Evolutionary conservation across 2,888 invertebrate species (phyloP), one percentile per base, ranked within the genome.

Genomic region (Oeneis ivallda): DNA sequence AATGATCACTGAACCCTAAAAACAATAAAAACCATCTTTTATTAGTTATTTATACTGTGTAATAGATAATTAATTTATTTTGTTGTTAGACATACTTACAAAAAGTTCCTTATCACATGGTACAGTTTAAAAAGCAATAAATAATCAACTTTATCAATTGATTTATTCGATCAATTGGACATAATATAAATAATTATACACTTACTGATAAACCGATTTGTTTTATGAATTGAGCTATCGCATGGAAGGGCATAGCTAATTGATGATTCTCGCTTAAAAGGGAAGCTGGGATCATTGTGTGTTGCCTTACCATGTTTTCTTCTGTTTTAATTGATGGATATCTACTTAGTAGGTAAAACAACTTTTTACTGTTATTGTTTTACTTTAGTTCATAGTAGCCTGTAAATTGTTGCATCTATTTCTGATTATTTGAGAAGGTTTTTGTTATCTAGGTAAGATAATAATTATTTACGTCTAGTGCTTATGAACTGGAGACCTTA

Each of bases 201-300:
- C 15, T 32, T 32, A 43, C 43, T 4, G 43, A 53, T 57, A 57
- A 50, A 56, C 15, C 11, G 32, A 61, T 61, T 65, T 62, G 37
- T 62, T 65, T 62, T 62, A 62, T 65, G 49, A 53, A 65, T 67
- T 65, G 45, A 65, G 57, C 64, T 67, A 62, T 67, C 53, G 47
- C 15, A 62, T 32, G 39, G 57, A 67, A 67, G 65, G 67, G 58
- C 53, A 62, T 53, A 58, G 41, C 60, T 50, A 67, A 65, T 65
- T 65, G 43, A 65, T 67, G 41, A 64, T 50, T 34, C 34, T 52
- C 61, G 34, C 37, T 53, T 58, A 41, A 50, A 62, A 57, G 54
- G 49, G 47, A 49, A 64, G 63, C 60, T n/a, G 11, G 34, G 45
- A n/a, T 47, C 13, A 58, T 47, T 32, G 45, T 39, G 34, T 9